Percentiles rank a stretch among this genome's conserved stretches.
Evolutionary conservation across 2,113 vertebrate species (phyloP).

Genomic region (Struthidea cinerea): DNA sequence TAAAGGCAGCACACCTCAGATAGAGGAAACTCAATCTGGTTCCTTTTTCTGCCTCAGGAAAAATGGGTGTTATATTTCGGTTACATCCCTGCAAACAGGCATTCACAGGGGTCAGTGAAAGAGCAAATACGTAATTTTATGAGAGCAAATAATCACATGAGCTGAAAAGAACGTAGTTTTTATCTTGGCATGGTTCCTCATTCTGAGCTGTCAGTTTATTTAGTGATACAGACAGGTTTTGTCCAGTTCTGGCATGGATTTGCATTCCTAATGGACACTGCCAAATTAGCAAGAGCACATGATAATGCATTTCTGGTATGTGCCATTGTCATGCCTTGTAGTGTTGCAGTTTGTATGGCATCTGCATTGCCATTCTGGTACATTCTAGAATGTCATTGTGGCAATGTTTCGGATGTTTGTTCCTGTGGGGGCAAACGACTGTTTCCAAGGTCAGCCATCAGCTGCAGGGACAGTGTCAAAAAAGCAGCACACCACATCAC

Average conservation of each 20-base stretch:
- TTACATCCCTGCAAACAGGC: neutral
- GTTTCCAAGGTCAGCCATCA: neutral
- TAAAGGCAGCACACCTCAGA: neutral
- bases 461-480: neutral
- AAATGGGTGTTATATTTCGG: neutral
- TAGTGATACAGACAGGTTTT: neutral
- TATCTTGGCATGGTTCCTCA: neutral
- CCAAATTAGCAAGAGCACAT: neutral
- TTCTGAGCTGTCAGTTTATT: neutral
- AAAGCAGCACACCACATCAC: neutral
- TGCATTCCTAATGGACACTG: neutral
- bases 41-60: neutral
- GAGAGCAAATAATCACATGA: neutral
- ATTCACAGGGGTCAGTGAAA: neutral
- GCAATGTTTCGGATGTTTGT: neutral
- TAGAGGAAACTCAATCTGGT: neutral
- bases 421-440: neutral
- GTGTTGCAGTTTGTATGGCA: neutral
- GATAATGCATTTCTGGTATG: neutral
- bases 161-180: neutral
- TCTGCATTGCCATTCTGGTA: neutral
- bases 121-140: neutral
- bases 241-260: neutral
- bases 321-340: neutral
- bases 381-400: neutral